Base-by-base conservation (phyloP, 2,113 vertebrate genomes). In the Ceyx melanurus region DNA sequence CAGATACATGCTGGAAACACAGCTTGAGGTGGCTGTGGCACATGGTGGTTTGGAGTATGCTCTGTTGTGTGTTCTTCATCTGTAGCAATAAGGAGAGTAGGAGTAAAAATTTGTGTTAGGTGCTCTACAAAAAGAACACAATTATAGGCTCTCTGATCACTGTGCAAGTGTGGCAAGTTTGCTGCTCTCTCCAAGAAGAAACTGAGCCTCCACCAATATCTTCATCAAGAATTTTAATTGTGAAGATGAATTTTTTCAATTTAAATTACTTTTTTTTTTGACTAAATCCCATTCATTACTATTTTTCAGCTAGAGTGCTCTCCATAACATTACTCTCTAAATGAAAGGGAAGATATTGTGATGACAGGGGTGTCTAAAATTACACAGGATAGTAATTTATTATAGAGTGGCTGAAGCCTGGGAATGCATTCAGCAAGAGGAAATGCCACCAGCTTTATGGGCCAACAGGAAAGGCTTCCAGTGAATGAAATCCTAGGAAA, bases 1-100 rank as follows among this genome's bases (percentile, higher is more conserved):
- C 99, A 99, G 93, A 99, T 99, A 97, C 99, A 99, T 3, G 99
- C 99, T 97, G 99, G 99, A 97, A 99, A 99, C 64, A 99, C 99
- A 9, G 99, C 99, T 89, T 99, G 99, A 2, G 99, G 99, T 1
- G 99, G 99, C 37, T 99, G 99, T 23, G 99, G 97, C 92, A 99
- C 98, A 16, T 99, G 99, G 77, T 99, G 99, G 51, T 99, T 99
- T 17, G 99, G 99, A 1, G 99, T 99, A 95, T 99, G 99, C 77
- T 99, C 99, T 0, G 99, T 98, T 37, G 98, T 98, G 94, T 99
- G 99, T 54, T 99, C 99, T 67, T 99, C 99, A 96, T 99, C 99
- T 99, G 91, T 16, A 61, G 35, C 14, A 79, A 37, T 5, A 50
- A 80, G 37, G 73, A 81, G 19, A 64, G n/a, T 4, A 81, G 48